Evolutionary conservation across 2,888 invertebrate genomes (phyloP), one percentile per base, ranked within the genome.

Genomic region (Drosophila dives): DNA sequence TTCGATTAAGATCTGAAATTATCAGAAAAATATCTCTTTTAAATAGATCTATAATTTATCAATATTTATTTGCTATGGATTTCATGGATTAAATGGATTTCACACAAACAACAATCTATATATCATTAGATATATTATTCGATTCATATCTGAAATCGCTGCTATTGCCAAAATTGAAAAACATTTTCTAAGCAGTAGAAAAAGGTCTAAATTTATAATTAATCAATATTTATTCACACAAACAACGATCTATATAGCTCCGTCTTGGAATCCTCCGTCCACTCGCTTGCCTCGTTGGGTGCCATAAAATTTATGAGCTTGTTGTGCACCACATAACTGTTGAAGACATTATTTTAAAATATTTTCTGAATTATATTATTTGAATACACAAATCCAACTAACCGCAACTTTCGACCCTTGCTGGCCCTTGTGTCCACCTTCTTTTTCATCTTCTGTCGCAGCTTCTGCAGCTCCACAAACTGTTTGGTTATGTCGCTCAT

Each of bases 361-460:
- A 15, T 34, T 1, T 2, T 17, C 17, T 11, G 7, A 23, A 6
- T 8, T 23, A 26, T 42, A 3, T 50, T 1, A 32, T 34, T 32
- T 8, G 1, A n/a, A 32, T 40, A 38, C 23, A 5, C 11, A 23
- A 11, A 3, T 12, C 2, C 36, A 42, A 59, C 75, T 73, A 61
- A 93, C 90, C 97, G 95, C 59, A 99, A 95, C 93, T 97, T 97
- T 67, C 99, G 94, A 1, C 99, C 99, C 93, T 99, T 99, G 7
- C 98, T 98, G 0, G 99, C 98, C 92, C 96, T 96, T 0, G 98
- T 98, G 91, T 99, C 99, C 1, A 99, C 96, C 92, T 97, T 98
- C 80, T 96, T 95, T 92, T 99, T 99, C 95, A 97, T 96, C 93
- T 98, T 98, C 90, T 95, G 97, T 45, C 99, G 94, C 93, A 98